phyloP scores from a whole-genome alignment of 2,888 invertebrate genomes.

The Drosophila anomalata region DNA sequence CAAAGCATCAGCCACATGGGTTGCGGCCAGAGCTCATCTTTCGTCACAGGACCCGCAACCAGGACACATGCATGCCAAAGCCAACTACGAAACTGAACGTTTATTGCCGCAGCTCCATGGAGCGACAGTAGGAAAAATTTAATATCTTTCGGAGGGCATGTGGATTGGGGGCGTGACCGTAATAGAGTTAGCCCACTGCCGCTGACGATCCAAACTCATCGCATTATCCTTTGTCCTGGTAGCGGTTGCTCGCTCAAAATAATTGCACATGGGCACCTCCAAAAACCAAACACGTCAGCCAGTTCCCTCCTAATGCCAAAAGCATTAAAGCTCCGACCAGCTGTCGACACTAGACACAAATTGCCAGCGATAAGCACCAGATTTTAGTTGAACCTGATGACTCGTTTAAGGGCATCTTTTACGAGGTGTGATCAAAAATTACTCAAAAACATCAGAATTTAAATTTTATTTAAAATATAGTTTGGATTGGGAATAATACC shows the following conservation, averaged over 20 bases:
- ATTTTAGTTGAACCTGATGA: background rate
- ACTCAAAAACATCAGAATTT: background rate
- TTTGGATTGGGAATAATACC: too few relatives aligned
- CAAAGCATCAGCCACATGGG: constrained; percentile 76
- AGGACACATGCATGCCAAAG: constrained; percentile 39
- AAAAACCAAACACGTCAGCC: constrained; percentile 2
- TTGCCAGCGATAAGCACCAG: constrained; percentile 5
- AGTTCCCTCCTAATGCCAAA: constrained; percentile 11
- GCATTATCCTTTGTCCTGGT: constrained; percentile 58
- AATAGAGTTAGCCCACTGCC: constrained; percentile 69
- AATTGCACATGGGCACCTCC: constrained; percentile 49
- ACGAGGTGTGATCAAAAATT: background rate
- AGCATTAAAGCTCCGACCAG: constrained; percentile 26
- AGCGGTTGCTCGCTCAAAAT: constrained; percentile 55
- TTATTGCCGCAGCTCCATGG: constrained; percentile 58
- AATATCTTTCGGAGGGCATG: constrained; percentile 58
- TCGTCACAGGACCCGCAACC: constrained; percentile 38
- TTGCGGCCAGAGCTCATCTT: constrained; percentile 71
- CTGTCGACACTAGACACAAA: constrained; percentile 31
- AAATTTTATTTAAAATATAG: too few relatives aligned
- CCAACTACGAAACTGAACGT: constrained; percentile 30
- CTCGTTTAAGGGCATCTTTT: background rate
- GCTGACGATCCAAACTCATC: constrained; percentile 60
- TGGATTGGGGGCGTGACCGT: constrained; percentile 47
- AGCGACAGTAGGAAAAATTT: constrained; percentile 51